phyloP scores from a whole-genome alignment of 64 coral and sea anemone genomes.

The Platygyra sinensis region DNA sequence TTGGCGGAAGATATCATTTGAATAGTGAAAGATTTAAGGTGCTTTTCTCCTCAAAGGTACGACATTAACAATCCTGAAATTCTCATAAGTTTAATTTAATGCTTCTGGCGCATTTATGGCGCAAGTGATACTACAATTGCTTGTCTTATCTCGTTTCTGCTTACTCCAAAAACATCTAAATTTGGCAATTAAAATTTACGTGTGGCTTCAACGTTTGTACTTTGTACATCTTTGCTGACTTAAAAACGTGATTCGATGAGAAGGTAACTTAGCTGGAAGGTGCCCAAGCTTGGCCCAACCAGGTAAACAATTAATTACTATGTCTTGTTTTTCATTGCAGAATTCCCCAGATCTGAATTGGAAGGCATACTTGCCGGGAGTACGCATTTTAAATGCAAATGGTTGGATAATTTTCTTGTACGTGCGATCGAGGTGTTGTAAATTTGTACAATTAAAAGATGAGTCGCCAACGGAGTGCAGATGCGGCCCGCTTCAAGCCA shows the following conservation, averaged over 20 bases:
- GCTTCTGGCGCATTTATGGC: neutral
- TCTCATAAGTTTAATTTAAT: neutral
- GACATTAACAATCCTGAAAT: neutral
- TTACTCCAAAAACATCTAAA: neutral
- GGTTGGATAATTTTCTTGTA: no score
- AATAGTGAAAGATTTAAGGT: neutral
- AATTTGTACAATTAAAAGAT: neutral
- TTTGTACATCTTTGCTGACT: neutral
- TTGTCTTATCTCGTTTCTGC: neutral
- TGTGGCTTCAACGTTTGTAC: neutral
- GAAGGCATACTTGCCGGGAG: neutral
- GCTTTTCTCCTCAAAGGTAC: neutral
- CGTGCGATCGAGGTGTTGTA: neutral
- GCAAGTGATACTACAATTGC: neutral
- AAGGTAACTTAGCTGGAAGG: neutral
- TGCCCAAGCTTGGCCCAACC: neutral
- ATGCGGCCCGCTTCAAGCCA: slow-evolving; percentile 73
- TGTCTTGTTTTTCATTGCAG: slow-evolving; percentile 16
- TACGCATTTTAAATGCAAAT: no score
- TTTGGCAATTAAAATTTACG: neutral
- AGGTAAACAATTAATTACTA: neutral
- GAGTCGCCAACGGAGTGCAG: slow-evolving; percentile 20
- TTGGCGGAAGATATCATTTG: neutral
- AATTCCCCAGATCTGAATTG: neutral
- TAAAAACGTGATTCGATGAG: neutral